Evolutionary conservation across 2,113 vertebrate species (phyloP), one percentile per base, ranked within the genome.

Genomic region (Phodopus roborovskii): DNA sequence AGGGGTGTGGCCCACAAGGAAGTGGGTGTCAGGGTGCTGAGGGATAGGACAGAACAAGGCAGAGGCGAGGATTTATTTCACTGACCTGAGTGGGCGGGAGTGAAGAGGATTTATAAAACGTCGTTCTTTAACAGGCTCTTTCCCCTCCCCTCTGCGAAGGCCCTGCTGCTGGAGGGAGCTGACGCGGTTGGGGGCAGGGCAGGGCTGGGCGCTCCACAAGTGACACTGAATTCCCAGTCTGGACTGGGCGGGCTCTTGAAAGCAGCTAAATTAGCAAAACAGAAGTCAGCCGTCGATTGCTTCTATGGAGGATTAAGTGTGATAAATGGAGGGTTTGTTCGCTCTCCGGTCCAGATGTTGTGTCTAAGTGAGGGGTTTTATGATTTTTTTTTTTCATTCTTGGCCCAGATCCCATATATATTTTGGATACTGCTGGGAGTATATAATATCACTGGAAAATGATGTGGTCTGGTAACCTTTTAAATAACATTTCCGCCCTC

Each of bases 371-470:
- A 98, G 96, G 97, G 96, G 39, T 64, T 75, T 77, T 90, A 84
- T 84, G 82, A 58, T 60, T 75, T 73, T 60, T 78, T 75, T 99
- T 99, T 99, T 99, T 99, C 99, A 99, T 99, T 99, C 99, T 99
- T 99, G 99, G 99, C 99, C 97, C 71, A 58, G 2, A 91, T 99
- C 99, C 99, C 99, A 99, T 99, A 99, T 99, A 99, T 99, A 99
- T 99, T 99, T 99, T 99, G 99, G 99, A 99, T 99, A 99, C 99
- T 99, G 99, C 99, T 98, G 99, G 99, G 99, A 99, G 99, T 99
- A 99, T 99, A 99, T 99, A 99, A 99, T 99, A 99, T 99, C 99
- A 99, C 99, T 99, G 99, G 99, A 99, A 99, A 99, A 99, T 99
- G 99, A 99, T 99, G 99, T 98, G 99, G 99, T 99, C 99, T 99